Conservation (phyloP, 37 sponge, comb jelly and placozoan species). For the Chondrosia reniformis region DNA sequence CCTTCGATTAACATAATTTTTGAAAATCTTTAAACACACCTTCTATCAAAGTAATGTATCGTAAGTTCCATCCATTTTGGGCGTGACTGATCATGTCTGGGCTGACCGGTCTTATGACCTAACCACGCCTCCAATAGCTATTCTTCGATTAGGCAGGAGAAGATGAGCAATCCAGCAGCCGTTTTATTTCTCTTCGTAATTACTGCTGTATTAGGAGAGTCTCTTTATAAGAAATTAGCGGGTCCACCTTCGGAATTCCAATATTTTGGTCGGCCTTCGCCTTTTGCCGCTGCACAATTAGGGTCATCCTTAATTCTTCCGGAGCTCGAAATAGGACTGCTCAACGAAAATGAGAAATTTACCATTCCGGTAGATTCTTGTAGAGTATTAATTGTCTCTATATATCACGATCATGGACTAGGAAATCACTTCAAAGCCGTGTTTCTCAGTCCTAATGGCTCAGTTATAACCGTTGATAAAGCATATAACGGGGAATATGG, state of each 20-base stretch:
- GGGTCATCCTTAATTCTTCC: neutral
- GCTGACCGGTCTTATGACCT: too few relatives aligned
- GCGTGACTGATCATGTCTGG: too few relatives aligned
- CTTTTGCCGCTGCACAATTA: slow-evolving; percentile 11
- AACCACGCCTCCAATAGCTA: too few relatives aligned
- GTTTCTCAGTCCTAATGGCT: neutral
- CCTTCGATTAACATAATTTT: too few relatives aligned
- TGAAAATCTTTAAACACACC: too few relatives aligned
- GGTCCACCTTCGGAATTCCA: slow-evolving; percentile 29
- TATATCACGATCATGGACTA: neutral
- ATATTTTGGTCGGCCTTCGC: neutral
- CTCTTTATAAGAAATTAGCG: slow-evolving; percentile 15
- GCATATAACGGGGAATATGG: neutral
- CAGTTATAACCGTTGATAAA: neutral
- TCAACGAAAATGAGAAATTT: neutral
- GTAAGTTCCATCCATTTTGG: too few relatives aligned
- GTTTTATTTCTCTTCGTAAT: too few relatives aligned
- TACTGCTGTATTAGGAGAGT: too few relatives aligned
- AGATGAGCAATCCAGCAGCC: too few relatives aligned
- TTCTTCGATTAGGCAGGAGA: too few relatives aligned
- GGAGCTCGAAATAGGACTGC: neutral
- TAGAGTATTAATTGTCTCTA: neutral
- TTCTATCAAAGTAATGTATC: too few relatives aligned
- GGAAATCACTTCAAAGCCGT: neutral
- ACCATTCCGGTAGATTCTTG: slow-evolving; percentile 3